Conservation (phyloP, 1,140 invertebrate species). For the Brachionus plicatilis region DNA sequence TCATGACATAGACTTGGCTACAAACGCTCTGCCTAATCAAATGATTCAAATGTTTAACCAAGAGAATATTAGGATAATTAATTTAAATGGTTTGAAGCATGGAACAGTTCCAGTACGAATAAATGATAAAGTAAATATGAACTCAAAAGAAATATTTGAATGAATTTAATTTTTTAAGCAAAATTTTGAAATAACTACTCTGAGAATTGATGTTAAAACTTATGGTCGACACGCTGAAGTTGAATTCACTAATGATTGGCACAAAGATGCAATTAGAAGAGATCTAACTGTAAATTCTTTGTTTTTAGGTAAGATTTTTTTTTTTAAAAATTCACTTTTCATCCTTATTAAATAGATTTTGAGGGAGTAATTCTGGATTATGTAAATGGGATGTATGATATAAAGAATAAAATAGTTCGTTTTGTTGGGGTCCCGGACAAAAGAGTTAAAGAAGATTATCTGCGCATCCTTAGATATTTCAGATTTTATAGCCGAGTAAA, state of each 20-base stretch:
- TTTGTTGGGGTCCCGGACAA: constrained; percentile 84
- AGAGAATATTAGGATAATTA: constrained; percentile 74
- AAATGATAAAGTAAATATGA: constrained; percentile 62
- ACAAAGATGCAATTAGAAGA: constrained; percentile 66
- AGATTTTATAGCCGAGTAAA: constrained; percentile 62
- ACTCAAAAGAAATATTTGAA: not conserved
- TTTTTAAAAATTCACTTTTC: not conserved
- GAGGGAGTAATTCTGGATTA: constrained; percentile 26
- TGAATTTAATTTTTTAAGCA: constrained; percentile 46
- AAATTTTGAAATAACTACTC: constrained; percentile 66
- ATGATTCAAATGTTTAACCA: constrained; percentile 24
- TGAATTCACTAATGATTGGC: constrained; percentile 87
- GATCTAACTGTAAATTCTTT: constrained; percentile 28
- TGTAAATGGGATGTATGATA: constrained; percentile 28
- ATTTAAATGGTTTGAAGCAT: constrained; percentile 87
- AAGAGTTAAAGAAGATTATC: constrained; percentile 90
- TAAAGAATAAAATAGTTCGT: constrained; percentile 61
- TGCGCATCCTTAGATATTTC: constrained; percentile 88
- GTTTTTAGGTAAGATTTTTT: constrained; percentile 7
- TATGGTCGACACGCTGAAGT: constrained; percentile 93
- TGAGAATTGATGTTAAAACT: constrained; percentile 84
- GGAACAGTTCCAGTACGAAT: constrained; percentile 95
- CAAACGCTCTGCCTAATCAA: constrained; percentile 84
- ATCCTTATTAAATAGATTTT: not conserved
- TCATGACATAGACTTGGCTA: constrained; percentile 93